Evolutionary conservation across 2,113 vertebrate genomes (phyloP).

Genomic region (Procavia capensis): DNA sequence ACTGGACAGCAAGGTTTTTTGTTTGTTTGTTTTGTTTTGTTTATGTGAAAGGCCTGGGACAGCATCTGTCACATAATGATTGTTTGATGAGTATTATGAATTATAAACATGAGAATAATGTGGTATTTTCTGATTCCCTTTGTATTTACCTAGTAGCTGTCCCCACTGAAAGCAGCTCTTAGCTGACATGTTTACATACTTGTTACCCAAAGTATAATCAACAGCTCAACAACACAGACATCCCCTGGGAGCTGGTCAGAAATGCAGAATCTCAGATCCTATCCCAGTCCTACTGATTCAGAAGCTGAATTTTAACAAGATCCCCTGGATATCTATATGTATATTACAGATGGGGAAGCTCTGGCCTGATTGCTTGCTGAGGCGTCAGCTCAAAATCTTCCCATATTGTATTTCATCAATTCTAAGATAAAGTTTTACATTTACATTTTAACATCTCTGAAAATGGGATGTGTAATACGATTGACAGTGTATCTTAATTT

Average conservation of each 20-base stretch:
- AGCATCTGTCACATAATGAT: background rate
- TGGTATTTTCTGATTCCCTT: background rate
- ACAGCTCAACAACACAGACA: background rate
- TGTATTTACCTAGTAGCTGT: background rate
- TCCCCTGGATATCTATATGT: accelerated
- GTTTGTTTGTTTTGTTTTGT: background rate
- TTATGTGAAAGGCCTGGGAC: background rate
- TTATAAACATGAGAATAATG: background rate
- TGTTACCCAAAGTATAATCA: background rate
- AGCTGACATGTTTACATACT: background rate
- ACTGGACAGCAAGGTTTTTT: background rate
- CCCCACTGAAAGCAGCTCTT: background rate
- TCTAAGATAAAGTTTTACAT: background rate
- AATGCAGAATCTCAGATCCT: background rate
- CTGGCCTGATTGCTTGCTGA: background rate
- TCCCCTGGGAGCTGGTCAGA: too few relatives aligned
- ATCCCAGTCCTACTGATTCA: too few relatives aligned
- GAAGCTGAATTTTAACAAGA: background rate
- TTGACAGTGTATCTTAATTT: background rate
- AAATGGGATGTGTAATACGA: background rate
- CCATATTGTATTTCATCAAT: background rate
- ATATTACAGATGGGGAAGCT: background rate
- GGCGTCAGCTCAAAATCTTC: background rate
- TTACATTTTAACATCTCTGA: background rate
- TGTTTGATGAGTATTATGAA: background rate